These are phyloP conservation scores for Aleiodes leptofemur DNA, from an alignment of 2,888 invertebrate genomes.

Conservation along the genomic window DNA sequence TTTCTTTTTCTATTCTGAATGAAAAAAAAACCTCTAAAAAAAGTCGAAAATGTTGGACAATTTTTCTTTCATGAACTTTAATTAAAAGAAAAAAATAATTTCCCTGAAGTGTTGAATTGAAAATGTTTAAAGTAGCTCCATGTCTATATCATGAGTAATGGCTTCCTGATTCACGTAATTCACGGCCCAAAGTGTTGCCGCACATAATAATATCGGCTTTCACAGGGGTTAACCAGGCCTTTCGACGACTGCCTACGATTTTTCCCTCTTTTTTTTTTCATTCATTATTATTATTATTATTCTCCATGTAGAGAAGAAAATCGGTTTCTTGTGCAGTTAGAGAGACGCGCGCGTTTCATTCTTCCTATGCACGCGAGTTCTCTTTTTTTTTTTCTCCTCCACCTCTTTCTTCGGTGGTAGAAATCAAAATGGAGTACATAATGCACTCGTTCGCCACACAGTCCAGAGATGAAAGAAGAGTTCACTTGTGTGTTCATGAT, in stretches of 20 bases:
- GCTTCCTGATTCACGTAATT: constrained; percentile 50
- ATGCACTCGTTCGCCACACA: constrained; percentile 1
- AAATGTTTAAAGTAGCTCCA: neutral
- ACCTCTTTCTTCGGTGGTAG: constrained; percentile 3
- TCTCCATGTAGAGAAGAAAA: neutral
- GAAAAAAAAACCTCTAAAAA: too few species aligned
- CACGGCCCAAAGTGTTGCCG: constrained; percentile 43
- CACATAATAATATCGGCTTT: constrained; percentile 44
- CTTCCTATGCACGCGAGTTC: constrained; percentile 1
- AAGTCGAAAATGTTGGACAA: too few species aligned
- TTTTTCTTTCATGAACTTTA: too few species aligned
- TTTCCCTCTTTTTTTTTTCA: too few species aligned
- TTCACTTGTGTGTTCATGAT: constrained; percentile 6
- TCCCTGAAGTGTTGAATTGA: constrained; percentile 15
- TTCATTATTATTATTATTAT: too few species aligned
- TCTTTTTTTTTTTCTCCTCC: too few species aligned
- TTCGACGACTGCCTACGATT: constrained; percentile 39
- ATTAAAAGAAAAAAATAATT: neutral
- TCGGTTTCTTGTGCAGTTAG: neutral
- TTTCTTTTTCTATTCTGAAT: too few species aligned
- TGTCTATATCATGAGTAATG: constrained; percentile 39
- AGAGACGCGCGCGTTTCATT: neutral
- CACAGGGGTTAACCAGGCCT: constrained; percentile 47
- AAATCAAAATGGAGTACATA: constrained; percentile 24
- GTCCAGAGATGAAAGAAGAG: constrained; percentile 3